phyloP scores from a whole-genome alignment of 2,888 invertebrate species.

The Blera fallax region DNA sequence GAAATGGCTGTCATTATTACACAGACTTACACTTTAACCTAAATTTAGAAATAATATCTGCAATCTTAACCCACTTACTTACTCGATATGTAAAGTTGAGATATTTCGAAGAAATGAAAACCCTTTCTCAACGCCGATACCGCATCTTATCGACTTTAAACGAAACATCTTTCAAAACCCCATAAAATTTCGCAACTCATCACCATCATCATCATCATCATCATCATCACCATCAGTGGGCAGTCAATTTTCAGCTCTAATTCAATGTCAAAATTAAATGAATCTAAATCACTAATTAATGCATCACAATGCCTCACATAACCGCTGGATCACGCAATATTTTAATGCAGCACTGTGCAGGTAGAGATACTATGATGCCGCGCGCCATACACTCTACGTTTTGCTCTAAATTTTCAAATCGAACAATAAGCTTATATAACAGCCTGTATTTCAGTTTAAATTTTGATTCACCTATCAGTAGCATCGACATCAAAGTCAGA shows the following conservation, averaged over 20 bases:
- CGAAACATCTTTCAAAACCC: background rate
- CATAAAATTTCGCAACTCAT: background rate
- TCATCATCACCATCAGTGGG: background rate
- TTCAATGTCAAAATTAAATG: slow-evolving; percentile 18
- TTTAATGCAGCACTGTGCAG: background rate
- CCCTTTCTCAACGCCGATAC: background rate
- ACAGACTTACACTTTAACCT: background rate
- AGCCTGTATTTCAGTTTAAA: background rate
- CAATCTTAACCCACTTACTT: background rate
- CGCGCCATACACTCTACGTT: background rate
- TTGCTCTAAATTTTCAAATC: background rate
- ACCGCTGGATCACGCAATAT: background rate
- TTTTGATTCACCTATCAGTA: background rate
- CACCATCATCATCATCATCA: too few species aligned
- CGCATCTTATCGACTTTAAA: background rate
- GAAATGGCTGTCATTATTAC: too few species aligned
- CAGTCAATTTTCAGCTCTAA: background rate
- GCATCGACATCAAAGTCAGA: background rate
- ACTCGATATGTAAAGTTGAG: background rate
- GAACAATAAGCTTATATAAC: slow-evolving; percentile 3
- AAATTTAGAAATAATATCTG: background rate
- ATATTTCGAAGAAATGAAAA: too few species aligned
- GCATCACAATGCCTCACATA: background rate
- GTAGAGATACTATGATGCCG: too few species aligned
- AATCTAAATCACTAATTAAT: background rate